Evolutionary conservation across 2,797 vertebrate genomes (phyloP), one percentile per base, ranked within the genome.

Genomic region (Rhynchotus rufescens): DNA sequence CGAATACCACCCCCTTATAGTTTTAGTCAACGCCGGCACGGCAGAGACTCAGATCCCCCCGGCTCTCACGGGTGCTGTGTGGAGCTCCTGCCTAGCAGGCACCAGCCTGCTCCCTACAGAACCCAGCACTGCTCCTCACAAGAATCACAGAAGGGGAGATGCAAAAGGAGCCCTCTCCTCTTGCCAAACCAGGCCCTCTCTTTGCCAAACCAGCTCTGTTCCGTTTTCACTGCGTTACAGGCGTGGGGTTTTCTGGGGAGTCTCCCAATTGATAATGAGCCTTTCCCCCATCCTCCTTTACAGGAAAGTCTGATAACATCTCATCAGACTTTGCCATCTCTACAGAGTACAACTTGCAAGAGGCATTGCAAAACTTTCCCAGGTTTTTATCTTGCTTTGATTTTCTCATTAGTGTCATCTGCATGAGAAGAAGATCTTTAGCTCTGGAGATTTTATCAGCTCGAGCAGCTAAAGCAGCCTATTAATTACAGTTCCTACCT

Each of bases 341-440:
- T 7, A 82, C 88, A 94, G 21, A 80, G 40, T 81, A 16, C 61
- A 84, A 90, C 89, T 79, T 89, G 80, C 40, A 84, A 47, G 40
- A 15, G n/a, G 45, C 10, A 47, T 93, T 83, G 80, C 78, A 82
- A 86, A 76, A 95, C 59, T 47, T 88, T 91, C 47, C 82, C 7
- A 2, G 49, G 42, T 45, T 36, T 81, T 92, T 78, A 86, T 78
- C 86, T 84, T 86, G 66, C 54, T 93, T 91, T 93, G 65, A 86
- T 86, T 92, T 93, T 86, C 59, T 74, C 81, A 84, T 91, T 91
- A 93, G 85, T 15, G 19, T 80, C 88, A 94, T 86, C 86, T 90
- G 34, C 75, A 88, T 57, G 79, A 94, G 94, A 91, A 92, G 45
- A 95, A 88, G 51, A 69, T 83, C 62, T 91, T 84, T 25, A 89